Base-by-base conservation (phyloP, 2,113 vertebrate genomes). In the Crotophaga sulcirostris region DNA sequence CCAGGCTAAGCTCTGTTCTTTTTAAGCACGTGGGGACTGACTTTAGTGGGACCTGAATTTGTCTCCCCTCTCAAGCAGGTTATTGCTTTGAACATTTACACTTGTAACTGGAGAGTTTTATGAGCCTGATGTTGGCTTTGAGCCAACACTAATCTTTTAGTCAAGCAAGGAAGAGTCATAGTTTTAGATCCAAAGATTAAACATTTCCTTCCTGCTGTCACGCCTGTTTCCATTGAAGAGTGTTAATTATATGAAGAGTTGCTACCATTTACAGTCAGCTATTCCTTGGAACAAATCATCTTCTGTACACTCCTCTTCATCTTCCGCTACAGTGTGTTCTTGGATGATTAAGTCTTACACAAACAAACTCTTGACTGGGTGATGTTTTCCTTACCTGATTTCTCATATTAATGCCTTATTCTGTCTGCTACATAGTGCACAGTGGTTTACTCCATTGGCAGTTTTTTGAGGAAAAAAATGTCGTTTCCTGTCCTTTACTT, bases 161-260 rank as follows among this genome's bases (percentile, higher is more conserved):
- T 84, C 44, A 90, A 36, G 45, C 58, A 66, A 75, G 64, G 51
- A 87, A 36, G 29, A 73, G 44, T 75, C 47, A 17, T 80, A 64
- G 31, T 88, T 91, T 91, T 52, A 86, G 15, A 92, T 80, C 47
- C 26, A 64, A 77, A 81, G 52, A 70, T 72, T 77, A 92, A 94
- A 88, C 29, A 63, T 81, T 84, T 93, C 82, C 76, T 88, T 94
- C 70, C 87, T 91, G 90, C 72, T 84, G 56, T 78, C 85, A 68
- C 36, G 70, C 83, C 72, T 89, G 21, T 93, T 95, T 84, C 42
- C 31, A 49, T 6, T 84, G 52, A 68, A 45, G 31, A 82, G 31
- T 67, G n/a, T 87, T 79, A 74, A 56, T 67, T 92, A 60, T 44
- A 36, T 49, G 6, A 66, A 80, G 52, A 78, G 66, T 47, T 86